Conservation (phyloP, 2,113 vertebrate genomes). For the Melanerpes aurifrons region DNA sequence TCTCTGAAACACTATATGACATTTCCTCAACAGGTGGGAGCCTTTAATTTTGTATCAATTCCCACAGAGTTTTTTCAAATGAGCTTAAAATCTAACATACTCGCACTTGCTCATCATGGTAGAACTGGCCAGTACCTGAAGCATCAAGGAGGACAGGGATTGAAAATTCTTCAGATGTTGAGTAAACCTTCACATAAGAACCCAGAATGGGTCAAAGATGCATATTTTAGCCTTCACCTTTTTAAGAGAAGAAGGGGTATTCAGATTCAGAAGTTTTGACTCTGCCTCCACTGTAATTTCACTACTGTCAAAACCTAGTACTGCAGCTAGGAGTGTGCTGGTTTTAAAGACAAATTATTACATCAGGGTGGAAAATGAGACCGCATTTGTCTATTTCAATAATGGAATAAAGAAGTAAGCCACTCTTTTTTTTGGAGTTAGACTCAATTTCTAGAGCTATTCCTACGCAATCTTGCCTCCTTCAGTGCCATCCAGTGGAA, state of each 20-base stretch:
- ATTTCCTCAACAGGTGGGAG: slow-evolving; percentile 14
- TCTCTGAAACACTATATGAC: neutral
- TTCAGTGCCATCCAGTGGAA: slow-evolving; percentile 77
- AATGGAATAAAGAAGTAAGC: slow-evolving; percentile 37
- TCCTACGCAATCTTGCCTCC: slow-evolving; percentile 54
- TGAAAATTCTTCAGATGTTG: neutral
- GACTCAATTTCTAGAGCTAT: neutral
- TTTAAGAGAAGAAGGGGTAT: neutral
- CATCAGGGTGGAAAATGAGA: slow-evolving; percentile 27
- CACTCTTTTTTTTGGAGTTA: neutral
- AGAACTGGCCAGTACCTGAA: neutral
- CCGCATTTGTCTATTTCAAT: slow-evolving; percentile 45
- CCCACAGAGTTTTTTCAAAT: neutral
- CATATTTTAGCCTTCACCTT: neutral
- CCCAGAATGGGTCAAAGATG: neutral
- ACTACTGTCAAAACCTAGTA: neutral
- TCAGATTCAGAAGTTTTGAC: neutral
- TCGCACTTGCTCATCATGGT: neutral
- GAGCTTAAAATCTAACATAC: neutral
- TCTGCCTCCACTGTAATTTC: slow-evolving; percentile 6
- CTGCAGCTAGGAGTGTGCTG: neutral
- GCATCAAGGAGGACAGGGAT: neutral
- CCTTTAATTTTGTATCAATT: slow-evolving; percentile 15
- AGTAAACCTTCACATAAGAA: neutral
- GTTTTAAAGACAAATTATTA: slow-evolving; percentile 50